Evolutionary conservation across 2,113 vertebrate species (phyloP).

Genomic region (Myotis davidii): DNA sequence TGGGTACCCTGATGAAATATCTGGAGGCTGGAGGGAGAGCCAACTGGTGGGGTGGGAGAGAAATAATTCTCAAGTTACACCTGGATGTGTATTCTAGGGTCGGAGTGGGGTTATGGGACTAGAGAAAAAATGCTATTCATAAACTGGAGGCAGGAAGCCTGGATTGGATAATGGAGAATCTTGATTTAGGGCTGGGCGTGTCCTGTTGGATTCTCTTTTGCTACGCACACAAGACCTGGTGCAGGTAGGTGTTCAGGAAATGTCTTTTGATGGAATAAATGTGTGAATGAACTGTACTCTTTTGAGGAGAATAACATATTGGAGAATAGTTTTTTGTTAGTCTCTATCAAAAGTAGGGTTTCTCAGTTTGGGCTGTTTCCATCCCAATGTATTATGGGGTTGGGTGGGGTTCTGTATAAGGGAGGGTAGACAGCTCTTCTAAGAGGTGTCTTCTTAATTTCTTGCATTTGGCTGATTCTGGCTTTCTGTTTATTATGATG

Average conservation of each 20-base stretch:
- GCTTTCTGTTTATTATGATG: slow-evolving; percentile 15
- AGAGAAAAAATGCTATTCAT: neutral
- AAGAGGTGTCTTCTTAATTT: neutral
- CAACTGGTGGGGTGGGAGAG: neutral
- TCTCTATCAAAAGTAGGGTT: neutral
- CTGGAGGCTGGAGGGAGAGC: neutral
- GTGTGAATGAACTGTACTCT: neutral
- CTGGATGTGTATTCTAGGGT: neutral
- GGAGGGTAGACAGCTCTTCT: neutral
- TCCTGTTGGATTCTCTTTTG: slow-evolving; percentile 10
- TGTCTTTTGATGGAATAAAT: slow-evolving; percentile 31
- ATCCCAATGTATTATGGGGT: neutral
- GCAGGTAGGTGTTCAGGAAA: slow-evolving; percentile 16
- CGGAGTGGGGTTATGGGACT: neutral
- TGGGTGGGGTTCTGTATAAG: neutral
- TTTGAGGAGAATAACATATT: neutral
- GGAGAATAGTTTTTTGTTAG: slow-evolving; percentile 44
- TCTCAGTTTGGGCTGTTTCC: neutral
- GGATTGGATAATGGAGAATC: neutral
- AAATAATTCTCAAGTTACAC: slow-evolving; percentile 13
- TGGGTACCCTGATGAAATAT: neutral
- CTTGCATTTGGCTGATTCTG: slow-evolving; percentile 21
- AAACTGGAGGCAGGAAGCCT: neutral
- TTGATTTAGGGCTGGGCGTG: neutral
- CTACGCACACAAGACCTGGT: neutral